Conservation (phyloP, 2,113 vertebrate species). For the Salvator merianae region DNA sequence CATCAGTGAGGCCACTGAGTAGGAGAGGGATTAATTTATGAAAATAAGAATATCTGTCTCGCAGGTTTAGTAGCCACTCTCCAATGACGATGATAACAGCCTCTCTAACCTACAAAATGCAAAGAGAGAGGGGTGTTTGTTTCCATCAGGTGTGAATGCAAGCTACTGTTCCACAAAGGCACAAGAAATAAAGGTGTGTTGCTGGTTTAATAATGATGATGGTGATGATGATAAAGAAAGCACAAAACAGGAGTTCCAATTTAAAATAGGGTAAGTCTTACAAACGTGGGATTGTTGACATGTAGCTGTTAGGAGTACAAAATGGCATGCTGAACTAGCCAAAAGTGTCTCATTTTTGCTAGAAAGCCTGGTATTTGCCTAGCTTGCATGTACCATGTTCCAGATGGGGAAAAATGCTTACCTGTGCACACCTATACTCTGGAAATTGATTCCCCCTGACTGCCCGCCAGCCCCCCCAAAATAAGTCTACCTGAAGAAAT, state of each 20-base stretch:
- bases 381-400: too few species aligned
- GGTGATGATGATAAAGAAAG: too few species aligned
- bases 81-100: constrained; percentile 84
- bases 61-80: constrained; percentile 86
- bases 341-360: too few species aligned
- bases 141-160: rapidly evolving
- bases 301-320: background rate
- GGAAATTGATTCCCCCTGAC: too few species aligned
- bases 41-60: constrained; percentile 93
- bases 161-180: rapidly evolving
- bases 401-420: too few species aligned
- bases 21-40: constrained; percentile 92
- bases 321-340: too few species aligned
- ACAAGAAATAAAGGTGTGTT: too few species aligned
- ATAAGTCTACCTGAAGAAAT: background rate
- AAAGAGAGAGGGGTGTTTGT: background rate
- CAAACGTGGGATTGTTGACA: background rate
- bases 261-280: background rate
- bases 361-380: too few species aligned
- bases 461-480: too few species aligned
- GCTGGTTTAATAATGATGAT: too few species aligned
- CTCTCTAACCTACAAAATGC: constrained; percentile 82
- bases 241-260: background rate
- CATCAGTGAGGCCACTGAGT: constrained; percentile 85
- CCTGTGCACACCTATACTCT: too few species aligned